Evolutionary conservation across 1,140 invertebrate genomes (phyloP).

Genomic region (Drosophila biarmipes): DNA sequence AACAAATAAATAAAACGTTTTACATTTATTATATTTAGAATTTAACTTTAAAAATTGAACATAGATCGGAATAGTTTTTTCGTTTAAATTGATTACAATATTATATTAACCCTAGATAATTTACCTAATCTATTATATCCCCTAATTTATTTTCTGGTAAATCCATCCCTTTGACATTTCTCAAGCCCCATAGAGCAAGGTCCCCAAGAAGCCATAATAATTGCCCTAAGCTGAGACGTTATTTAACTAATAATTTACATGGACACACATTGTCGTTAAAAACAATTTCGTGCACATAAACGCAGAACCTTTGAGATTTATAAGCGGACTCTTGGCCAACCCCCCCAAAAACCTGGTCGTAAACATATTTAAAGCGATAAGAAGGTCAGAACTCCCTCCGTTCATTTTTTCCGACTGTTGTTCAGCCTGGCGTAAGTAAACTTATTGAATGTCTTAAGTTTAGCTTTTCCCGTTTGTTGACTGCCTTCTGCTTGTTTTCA

Average conservation of each 20-base stretch:
- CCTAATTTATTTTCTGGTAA: no score
- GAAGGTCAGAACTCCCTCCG: slow-evolving; percentile 60
- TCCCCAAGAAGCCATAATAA: slow-evolving; percentile 35
- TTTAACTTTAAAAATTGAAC: background rate
- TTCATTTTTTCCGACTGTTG: slow-evolving; percentile 18
- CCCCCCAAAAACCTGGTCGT: slow-evolving; percentile 30
- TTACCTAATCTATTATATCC: background rate
- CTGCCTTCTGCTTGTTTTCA: slow-evolving; percentile 73
- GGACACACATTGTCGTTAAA: slow-evolving; percentile 71
- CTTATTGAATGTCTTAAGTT: slow-evolving; percentile 83
- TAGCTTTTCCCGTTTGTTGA: slow-evolving; percentile 19
- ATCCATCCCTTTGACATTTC: background rate
- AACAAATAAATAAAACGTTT: no score
- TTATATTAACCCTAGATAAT: no score
- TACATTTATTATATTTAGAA: no score
- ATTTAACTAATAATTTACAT: slow-evolving; percentile 83
- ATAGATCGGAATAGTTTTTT: background rate
- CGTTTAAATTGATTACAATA: no score
- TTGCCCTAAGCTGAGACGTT: slow-evolving; percentile 42
- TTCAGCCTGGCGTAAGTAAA: slow-evolving; percentile 57
- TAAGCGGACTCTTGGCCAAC: slow-evolving; percentile 20
- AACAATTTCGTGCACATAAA: slow-evolving; percentile 68
- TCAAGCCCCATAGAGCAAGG: slow-evolving; percentile 20
- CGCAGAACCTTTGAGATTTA: slow-evolving; percentile 67
- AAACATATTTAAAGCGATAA: slow-evolving; percentile 79